Base-by-base conservation (phyloP, 2,797 vertebrate species). In the Semotilus atromaculatus region DNA sequence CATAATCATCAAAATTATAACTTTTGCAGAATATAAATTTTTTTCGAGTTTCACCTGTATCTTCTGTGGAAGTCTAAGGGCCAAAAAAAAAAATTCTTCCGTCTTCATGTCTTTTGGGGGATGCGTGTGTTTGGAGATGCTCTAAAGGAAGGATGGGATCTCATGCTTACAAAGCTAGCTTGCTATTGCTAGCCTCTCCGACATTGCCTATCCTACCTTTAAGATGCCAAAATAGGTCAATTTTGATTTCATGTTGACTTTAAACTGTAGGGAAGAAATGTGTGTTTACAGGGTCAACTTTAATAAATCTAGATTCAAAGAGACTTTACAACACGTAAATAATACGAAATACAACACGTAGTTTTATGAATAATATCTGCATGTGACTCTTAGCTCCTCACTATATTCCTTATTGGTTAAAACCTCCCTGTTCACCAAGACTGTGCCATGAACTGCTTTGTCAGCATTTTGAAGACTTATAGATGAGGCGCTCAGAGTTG, bases 401-500 rank as follows among this genome's bases (percentile, higher is more conserved):
- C 34, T 68, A 34, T 70, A 13, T 78, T 78, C 38, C 36, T 60
- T 83, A 19, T 13, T 38, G n/a, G 31, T 76, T n/a, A 68, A 83
- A 68, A 8, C 34, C 4, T 55, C 55, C 11, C 38, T 6, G 1
- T 70, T 58, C 36, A 58, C 2, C 40, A 43, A 43, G 74, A 71
- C 26, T 78, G 9, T 78, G 21, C 64, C 51, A 26, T 60, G 36
- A 78, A 70, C 74, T 84, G 82, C 82, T 78, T 84, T 60, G 74
- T 84, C 74, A 84, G 74, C 74, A 70, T 78, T 71, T 68, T 78
- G 26, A 84, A 70, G 90, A 89, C 92, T 91, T 92, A 90, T 89
- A 90, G 90, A 91, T 91, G 92, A 90, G 89, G 90, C 88, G 86
- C 91, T 91, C 91, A 91, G 88, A 90, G 92, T 89, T 93, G 90